Evolutionary conservation across 2,888 invertebrate genomes (phyloP), one percentile per base, ranked within the genome.

Genomic region (Scaptomyza flava): DNA sequence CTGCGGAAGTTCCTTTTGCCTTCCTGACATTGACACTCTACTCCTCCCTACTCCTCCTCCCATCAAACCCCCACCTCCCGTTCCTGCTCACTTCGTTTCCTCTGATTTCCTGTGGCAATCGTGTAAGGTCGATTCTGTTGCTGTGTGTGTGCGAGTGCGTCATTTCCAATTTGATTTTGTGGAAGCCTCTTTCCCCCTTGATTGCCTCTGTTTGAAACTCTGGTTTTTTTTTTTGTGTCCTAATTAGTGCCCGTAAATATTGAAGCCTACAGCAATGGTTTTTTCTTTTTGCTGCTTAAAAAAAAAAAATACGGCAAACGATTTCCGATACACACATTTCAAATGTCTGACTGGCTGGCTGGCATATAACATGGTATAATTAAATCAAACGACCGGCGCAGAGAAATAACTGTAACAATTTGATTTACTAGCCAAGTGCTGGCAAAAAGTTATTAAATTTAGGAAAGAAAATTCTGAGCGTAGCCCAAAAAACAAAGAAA

Each of bases 361-460:
- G 27, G 27, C 27, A 27, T 27, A 41, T 41, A 57, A 51, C 59
- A 60, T 59, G 0, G 14, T 38, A 62, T 68, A 87, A 81, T 81
- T 81, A 81, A 84, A 81, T 84, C 65, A 83, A 81, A 63, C 66
- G 76, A 76, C 64, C 51, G 54, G 33, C 14, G 9, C 5, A 27
- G 8, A 50, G 50, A 70, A 72, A 66, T 54, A 56, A 60, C 65
- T 64, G 71, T 68, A 75, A 73, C 79, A 64, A 67, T 81, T 86
- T 86, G 86, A 86, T 86, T 86, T 86, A 86, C 50, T 72, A 54
- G 57, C 54, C 58, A 50, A 63, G 43, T 58, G 69, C 77, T 76
- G 81, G 71, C 75, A 79, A 67, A 67, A 67, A 77, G 86, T 77
- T 86, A 86, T 86, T 84, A 84, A 84, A 75, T 76, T 81, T 73